Evolutionary conservation across 92 coral and sea anemone genomes (phyloP), one percentile per base, ranked within the genome.

Genomic region (Isaurus tuberculatus): DNA sequence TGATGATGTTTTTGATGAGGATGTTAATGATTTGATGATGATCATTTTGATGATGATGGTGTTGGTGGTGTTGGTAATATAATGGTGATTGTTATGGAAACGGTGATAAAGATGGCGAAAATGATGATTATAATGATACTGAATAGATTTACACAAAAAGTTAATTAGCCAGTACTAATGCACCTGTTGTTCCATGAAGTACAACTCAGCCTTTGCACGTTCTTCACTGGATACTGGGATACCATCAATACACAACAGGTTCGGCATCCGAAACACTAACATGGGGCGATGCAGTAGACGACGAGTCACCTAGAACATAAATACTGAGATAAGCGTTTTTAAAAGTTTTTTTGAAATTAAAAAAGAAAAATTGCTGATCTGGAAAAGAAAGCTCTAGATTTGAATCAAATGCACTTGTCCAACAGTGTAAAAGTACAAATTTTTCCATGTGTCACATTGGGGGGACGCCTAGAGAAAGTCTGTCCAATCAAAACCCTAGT

Each of bases 201-300:
- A 95, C 71, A 94, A 65, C 72, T 95, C 98, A 30, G 98, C 98
- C 75, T 95, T 95, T 31, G 94, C 85, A 57, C 97, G 88, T 83
- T 95, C 98, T 48, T 95, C 98, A 46, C 71, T 92, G 23, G 98
- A 91, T 79, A 95, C 98, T 70, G 98, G 98, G 72, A 95, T 95
- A 44, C 98, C 98, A 78, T 95, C 98, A 77, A 95, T 95, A 79
- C 98, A 95, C 70, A 95, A 78, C 22, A 95, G 77, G 72, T 91
- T 94, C 27, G 96, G 98, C 91, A 91, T 92, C 46, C 94, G 91
- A 65, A 88, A 94, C 68, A 95, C 98, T 63, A 95, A 70, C 69
- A 94, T 83, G 4, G 98, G 98, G 28, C 98, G 94, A 75, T 95
- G 98, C 58, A 95, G 88, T 40, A 95, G 92, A 6, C 98, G 94